Percentiles rank a stretch among this genome's conserved stretches.
Conservation (phyloP, 2,113 vertebrate genomes). For the Spea bombifrons region DNA sequence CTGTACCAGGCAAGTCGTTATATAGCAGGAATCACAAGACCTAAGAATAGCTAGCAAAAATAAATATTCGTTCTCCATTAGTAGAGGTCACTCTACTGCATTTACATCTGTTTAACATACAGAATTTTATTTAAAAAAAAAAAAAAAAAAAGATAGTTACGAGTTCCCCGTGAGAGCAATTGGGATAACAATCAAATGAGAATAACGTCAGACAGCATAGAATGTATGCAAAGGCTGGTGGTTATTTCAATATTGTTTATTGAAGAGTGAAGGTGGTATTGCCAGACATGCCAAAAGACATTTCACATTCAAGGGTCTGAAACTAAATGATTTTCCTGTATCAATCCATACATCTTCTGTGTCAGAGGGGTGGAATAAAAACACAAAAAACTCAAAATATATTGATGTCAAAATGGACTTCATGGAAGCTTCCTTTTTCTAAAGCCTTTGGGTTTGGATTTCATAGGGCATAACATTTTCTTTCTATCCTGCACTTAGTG, state of each 20-base stretch:
- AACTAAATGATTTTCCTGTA: constrained; percentile 63
- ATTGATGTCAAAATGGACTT: constrained; percentile 55
- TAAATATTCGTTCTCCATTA: no score
- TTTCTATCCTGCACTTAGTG: constrained; percentile 62
- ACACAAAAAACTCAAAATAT: constrained; percentile 49
- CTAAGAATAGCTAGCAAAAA: no score
- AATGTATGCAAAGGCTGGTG: constrained; percentile 65
- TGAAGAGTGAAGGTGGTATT: constrained; percentile 73
- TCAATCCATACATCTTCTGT: constrained; percentile 59
- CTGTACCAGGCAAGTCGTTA: no score
- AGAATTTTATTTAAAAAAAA: no score
- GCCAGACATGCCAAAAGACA: constrained; percentile 73
- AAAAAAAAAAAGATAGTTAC: no score
- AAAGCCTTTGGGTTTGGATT: constrained; percentile 59
- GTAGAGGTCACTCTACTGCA: no score
- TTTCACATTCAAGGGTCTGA: constrained; percentile 76
- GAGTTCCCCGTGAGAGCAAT: no score
- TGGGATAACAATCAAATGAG: constrained; percentile 41
- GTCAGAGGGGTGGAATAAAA: constrained; percentile 54
- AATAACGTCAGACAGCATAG: constrained; percentile 66
- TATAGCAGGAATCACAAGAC: no score
- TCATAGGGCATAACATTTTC: constrained; percentile 60
- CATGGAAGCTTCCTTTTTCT: constrained; percentile 57
- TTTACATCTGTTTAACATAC: no score
- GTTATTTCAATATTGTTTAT: constrained; percentile 74